Evolutionary conservation across 2,113 vertebrate species (phyloP).

Genomic region (Brachypteracias leptosomus): DNA sequence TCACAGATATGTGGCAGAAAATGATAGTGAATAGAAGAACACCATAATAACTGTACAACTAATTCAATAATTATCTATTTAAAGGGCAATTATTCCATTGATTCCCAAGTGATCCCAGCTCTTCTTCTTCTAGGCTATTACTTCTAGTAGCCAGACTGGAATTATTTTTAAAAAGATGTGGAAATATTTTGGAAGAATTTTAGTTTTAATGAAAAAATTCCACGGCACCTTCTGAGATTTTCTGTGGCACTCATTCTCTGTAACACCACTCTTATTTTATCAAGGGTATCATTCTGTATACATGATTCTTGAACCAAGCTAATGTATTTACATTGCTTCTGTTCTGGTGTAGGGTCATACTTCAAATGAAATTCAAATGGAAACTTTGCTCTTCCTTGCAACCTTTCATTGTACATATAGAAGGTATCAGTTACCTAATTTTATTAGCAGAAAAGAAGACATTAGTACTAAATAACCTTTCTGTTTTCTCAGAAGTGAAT

Average conservation of each 20-base stretch:
- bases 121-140: neutral
- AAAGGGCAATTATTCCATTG: neutral
- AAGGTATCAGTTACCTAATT: neutral
- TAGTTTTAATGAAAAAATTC: neutral
- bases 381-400: neutral
- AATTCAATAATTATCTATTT: neutral
- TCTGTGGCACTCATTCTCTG: neutral
- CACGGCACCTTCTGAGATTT: neutral
- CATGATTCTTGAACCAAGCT: neutral
- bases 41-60: neutral
- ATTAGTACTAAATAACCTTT: neutral
- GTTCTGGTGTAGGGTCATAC: neutral
- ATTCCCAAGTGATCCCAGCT: neutral
- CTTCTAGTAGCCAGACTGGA: neutral
- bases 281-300: neutral
- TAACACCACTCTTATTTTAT: neutral
- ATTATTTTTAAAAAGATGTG: neutral
- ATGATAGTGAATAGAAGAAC: neutral
- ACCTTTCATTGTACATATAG: neutral
- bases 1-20: neutral
- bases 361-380: neutral
- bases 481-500: neutral
- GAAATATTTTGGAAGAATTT: neutral
- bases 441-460: neutral
- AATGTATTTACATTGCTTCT: neutral